Base-by-base conservation (phyloP, 2,113 vertebrate genomes). In the Corythoichthys intestinalis region DNA sequence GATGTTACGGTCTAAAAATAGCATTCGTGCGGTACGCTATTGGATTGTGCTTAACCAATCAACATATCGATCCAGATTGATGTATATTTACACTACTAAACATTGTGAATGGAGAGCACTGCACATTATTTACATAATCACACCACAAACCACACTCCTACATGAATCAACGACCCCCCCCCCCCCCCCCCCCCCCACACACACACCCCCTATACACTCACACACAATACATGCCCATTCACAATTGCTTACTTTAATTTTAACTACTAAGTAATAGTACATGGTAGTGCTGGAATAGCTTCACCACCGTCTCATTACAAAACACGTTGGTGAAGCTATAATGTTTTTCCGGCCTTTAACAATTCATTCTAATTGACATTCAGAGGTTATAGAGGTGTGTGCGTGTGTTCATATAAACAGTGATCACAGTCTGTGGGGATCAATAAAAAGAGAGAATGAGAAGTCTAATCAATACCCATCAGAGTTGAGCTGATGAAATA, bases 401-500 rank as follows among this genome's bases (percentile, higher is more conserved):
- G 72, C 38, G 50, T 52, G 69, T 71, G 71, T 71, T 80, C 35
- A 50, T 75, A 63, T 81, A 49, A 86, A 74, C 75, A 75, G 85
- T 88, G 83, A 89, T 86, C 76, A 85, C 81, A 85, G 81, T 82
- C 73, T 53, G 75, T 39, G 34, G 57, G 49, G 77, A 76, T 82
- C 68, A 64, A 77, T 86, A 20, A 63, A 72, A 60, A 75, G 79
- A 81, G 76, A 74, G 80, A 81, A 87, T 83, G 72, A 79, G 80
- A 63, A 70, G 84, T 85, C 82, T 82, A 86, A 90, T 90, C 90
- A 91, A 93, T 94, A 93, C 79, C 87, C 83, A 85, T 89, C 86
- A 92, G 91, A 90, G 85, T 85, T 86, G 86, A 64, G 76, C 89
- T 91, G 86, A 89, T 97, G 75, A 96, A 96, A 94, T 95, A 97